Percentiles rank a stretch among this genome's conserved stretches.
phyloP scores from a whole-genome alignment of 2,113 vertebrate species.

The Actenoides hombroni region DNA sequence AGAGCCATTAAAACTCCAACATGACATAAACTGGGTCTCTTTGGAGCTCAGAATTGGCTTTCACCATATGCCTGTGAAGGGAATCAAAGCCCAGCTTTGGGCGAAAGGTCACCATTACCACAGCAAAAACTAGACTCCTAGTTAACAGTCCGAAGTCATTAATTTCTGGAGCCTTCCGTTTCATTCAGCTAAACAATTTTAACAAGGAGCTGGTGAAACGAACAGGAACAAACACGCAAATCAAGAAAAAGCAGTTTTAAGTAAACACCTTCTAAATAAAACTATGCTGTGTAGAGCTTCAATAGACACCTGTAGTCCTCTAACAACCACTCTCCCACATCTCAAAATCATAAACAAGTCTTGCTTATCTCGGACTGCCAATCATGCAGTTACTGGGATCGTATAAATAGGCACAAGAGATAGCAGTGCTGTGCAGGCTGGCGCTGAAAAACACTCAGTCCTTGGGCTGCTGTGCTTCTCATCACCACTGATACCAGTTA shows the following conservation, averaged over 20 bases:
- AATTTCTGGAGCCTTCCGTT: not conserved
- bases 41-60: not conserved
- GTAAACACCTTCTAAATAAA: not conserved
- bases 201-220: not conserved
- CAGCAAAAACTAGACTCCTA: not conserved
- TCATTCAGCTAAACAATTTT: not conserved
- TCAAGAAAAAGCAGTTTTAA: not conserved
- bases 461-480: not conserved
- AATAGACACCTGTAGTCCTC: not conserved
- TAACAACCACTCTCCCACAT: not conserved
- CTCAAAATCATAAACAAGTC: not conserved
- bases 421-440: not conserved
- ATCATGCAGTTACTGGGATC: not conserved
- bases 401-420: not conserved
- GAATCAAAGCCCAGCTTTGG: not conserved
- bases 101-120: accelerated
- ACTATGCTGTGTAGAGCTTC: not conserved
- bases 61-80: too few relatives aligned
- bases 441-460: not conserved
- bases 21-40: accelerated
- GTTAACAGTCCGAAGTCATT: not conserved
- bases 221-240: not conserved
- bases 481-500: not conserved
- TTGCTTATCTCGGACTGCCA: not conserved
- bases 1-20: not conserved